Evolutionary conservation across 2,113 vertebrate genomes (phyloP), one percentile per base, ranked within the genome.

Genomic region (Genyomyrus donnyi): DNA sequence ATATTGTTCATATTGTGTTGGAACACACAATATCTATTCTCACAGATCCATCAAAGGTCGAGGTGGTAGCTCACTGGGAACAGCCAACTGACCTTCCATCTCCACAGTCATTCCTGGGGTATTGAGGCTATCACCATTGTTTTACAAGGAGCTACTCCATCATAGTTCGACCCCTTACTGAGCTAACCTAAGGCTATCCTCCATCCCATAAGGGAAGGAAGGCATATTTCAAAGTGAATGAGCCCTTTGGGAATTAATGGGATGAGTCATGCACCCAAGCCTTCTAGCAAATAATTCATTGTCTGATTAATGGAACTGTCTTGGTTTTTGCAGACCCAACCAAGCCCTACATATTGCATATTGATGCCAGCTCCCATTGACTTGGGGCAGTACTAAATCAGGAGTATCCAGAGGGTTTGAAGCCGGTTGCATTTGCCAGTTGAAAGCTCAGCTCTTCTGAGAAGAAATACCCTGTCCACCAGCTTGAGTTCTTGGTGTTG

Each of bases 1-100:
- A 3, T 89, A 21, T 89, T n/a, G 88, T 62, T 15, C 88, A 77
- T 39, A 49, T 89, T n/a, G 88, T 89, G n/a, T 89, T 39, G 21
- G 45, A 42, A 39, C 8, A 45, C 39, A 42, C 39, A 42, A 42
- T 42, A 42, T 42, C 39, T 42, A 42, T 42, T 42, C 39, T 11
- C 46, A 80, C 62, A 77, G 88, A 89, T 52, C 66, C 66, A 24
- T 24, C 24, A 49, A 89, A 89, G 45, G 70, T 89, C 1, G 46
- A 77, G 46, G 62, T 48, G 15, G 70, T 89, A 9, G 15, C 46
- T 35, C 21, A 27, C 5, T 89, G 88, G 88, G 31, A 17, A 8
- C 27, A 50, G n/a, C 88, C 27, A 24, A 83, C 11, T 13, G 46
- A 89, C 45, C 66, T 89, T 19, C 27, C 46, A n/a, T 24, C 48